A percentile compares a stretch with the other conserved stretches of the same genome.
Evolutionary conservation across 2,113 vertebrate genomes (phyloP).

Genomic region (Ranitomeya imitator): DNA sequence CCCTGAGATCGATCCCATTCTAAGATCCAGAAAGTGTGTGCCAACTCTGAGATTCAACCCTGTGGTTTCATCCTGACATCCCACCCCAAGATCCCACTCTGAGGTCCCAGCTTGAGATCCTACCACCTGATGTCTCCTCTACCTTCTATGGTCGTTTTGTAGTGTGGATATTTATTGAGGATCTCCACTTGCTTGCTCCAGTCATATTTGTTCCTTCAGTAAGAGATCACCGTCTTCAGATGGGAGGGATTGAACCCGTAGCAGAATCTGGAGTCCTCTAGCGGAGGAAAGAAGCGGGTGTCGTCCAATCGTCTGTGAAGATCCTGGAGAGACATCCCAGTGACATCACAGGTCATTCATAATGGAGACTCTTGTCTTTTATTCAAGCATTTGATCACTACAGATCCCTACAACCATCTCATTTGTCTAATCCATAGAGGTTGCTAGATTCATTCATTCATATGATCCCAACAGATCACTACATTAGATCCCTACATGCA

Average conservation of each 20-base stretch:
- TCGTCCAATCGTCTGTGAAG: conserved; percentile 78
- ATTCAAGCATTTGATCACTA: not conserved
- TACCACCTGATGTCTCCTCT: conserved; percentile 10
- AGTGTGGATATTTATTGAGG: conserved; percentile 86
- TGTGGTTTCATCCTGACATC: no score
- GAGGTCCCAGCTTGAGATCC: not conserved
- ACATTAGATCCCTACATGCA: no score
- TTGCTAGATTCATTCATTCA: no score
- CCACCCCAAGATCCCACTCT: no score
- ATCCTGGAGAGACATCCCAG: conserved; percentile 70
- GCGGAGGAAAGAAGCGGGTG: conserved; percentile 69
- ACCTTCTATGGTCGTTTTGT: conserved; percentile 90
- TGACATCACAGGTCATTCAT: not conserved
- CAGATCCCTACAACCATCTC: not conserved
- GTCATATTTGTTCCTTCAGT: conserved; percentile 85
- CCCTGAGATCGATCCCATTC: no score
- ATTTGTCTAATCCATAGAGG: no score
- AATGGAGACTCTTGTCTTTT: no score
- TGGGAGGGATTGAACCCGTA: conserved; percentile 83
- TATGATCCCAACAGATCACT: no score
- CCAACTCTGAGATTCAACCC: no score
- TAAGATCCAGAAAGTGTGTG: no score
- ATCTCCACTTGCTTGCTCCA: conserved; percentile 82
- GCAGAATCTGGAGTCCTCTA: conserved; percentile 79
- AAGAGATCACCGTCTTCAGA: conserved; percentile 77